Evolutionary conservation across 2,888 invertebrate species (phyloP), one percentile per base, ranked within the genome.

Genomic region (Tridacna crocea): DNA sequence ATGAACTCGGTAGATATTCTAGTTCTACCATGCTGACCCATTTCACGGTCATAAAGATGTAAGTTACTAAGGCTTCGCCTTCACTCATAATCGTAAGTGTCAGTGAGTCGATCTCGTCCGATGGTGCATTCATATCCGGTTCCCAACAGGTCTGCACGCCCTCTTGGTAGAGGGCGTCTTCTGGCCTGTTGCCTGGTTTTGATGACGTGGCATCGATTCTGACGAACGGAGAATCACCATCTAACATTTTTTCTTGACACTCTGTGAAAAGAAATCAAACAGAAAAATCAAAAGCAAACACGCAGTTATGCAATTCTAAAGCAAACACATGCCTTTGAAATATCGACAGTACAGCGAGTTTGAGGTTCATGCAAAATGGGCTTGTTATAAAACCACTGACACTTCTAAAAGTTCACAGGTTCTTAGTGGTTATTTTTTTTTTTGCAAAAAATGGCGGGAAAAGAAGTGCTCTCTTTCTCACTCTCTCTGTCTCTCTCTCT

Each of bases 221-320:
- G 3, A 85, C 82, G 51, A 70, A 80, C 4, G 79, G 80, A 6
- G 82, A 83, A 27, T 83, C 80, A 22, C 78, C 80, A 24, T 80
- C 80, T n/a, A 85, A 26, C 85, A 83, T 85, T 70, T 73, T 65
- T 27, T 80, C 85, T 4, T 36, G 48, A 26, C 85, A 85, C 72
- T 72, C 85, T 85, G 66, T 19, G 72, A 15, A n/a, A 46, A 74
- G 22, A 74, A 60, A 27, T 17, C 22, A n/a, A n/a, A 61, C n/a
- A 10, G 8, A 22, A 36, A 36, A 36, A 36, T 36, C 36, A 36
- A 36, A 36, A 36, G 36, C 36, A 36, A 36, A 36, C 36, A 36
- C 36, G 36, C 36, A 36, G 36, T 36, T 4, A 36, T 36, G 36
- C 8, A 36, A 8, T 36, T 36, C 8, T 36, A 36, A 36, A 36